Evolutionary conservation across 2,113 vertebrate species (phyloP), one percentile per base, ranked within the genome.

Genomic region (Cairina moschata): DNA sequence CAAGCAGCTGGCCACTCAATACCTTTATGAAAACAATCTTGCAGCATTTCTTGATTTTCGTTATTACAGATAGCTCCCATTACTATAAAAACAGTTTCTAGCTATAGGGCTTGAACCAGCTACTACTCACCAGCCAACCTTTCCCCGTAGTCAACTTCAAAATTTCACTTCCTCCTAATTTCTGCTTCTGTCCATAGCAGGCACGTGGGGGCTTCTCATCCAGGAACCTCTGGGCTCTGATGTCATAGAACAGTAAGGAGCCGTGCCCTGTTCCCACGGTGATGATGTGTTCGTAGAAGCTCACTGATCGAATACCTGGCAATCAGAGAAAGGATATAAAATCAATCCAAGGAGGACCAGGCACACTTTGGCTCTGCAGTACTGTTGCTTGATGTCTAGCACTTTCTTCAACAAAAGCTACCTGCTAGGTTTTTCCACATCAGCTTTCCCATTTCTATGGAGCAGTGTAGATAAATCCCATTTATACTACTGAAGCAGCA

Each of bases 281-380:
- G 96, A 99, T 99, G 42, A 99, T 99, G 96, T 99, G 99, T 93
- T 99, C 99, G 0, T 99, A 99, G 98, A 99, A 99, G 97, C 99
- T 99, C 97, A 99, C 99, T 0, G 99, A 99, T 9, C 99, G 99
- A 95, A 99, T 99, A 40, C 99, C 99, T 99, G 95, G 80, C 60
- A 44, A 29, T 65, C 38, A 72, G 68, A 83, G 40, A 93, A 59
- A 48, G 21, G 34, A 73, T 32, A 46, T 48, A 48, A 48, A 48
- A 48, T 22, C 5, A 58, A 13, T 1, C 3, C n/a, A 63, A 34
- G 65, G 38, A 91, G 54, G 22, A 65, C 21, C 8, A 63, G 0
- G 7, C 11, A 77, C 20, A 11, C 25, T 83, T 62, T 46, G 40
- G 40, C 36, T 82, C 36, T 59, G 28, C 71, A 77, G 55, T 6